Conservation (phyloP, 1,140 invertebrate species). For the Polypedilum pembai region DNA sequence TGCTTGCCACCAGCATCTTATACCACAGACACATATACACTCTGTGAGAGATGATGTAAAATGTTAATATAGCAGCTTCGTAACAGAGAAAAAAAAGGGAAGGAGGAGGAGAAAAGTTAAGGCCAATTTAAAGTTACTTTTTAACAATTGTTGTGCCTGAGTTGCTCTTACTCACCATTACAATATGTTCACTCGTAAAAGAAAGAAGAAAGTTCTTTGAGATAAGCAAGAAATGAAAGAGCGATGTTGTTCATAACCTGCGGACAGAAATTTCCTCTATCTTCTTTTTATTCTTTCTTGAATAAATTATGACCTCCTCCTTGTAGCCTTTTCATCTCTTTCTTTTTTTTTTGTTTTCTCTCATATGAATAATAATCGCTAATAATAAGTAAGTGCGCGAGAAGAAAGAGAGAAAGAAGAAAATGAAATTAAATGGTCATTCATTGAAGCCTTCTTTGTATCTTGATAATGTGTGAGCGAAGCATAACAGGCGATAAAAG, state of each 20-base stretch:
- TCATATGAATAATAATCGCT: not conserved
- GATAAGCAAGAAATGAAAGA: not conserved
- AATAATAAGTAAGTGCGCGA: not conserved
- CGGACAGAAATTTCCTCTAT: conserved; percentile 24
- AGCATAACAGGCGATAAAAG: conserved; percentile 10
- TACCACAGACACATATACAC: not conserved
- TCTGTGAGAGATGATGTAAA: not conserved
- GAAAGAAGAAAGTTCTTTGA: not conserved
- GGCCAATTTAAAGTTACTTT: not conserved
- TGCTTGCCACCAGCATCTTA: not conserved
- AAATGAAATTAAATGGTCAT: conserved; percentile 27
- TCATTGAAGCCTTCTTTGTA: conserved; percentile 21
- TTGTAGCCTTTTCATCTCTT: not conserved
- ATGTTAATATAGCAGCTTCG: not conserved
- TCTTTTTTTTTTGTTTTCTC: not conserved
- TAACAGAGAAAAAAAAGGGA: not conserved
- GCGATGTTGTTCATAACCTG: conserved; percentile 22
- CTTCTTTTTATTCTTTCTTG: not conserved
- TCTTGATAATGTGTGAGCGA: not conserved
- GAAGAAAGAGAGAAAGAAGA: not conserved
- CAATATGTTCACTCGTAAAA: not conserved
- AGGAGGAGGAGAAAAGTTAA: not conserved
- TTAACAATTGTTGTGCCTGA: not conserved
- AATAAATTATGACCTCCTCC: conserved; percentile 23
- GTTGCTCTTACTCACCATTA: not conserved